Percentiles rank a stretch among this genome's conserved stretches.
These are phyloP conservation scores for rat (Rattus norvegicus) DNA, from an alignment of 2,113 vertebrate species.

Conservation along the genomic window DNA sequence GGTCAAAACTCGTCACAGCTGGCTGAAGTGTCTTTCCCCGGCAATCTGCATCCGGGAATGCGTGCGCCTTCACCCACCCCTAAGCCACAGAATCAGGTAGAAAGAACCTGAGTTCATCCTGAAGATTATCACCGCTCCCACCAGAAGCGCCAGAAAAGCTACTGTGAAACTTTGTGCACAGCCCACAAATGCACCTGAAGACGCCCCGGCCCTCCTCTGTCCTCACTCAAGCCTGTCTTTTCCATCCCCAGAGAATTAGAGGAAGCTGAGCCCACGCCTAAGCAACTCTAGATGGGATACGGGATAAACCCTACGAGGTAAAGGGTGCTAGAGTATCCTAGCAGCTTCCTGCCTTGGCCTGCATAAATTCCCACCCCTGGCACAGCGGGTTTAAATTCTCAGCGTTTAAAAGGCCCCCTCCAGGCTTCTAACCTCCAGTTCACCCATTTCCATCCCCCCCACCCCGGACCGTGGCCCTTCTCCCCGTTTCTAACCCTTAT, in stretches of 20 bases:
- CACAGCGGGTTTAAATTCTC: no score
- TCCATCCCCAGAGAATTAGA: not conserved
- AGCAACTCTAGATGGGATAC: not conserved
- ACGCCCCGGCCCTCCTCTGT: not conserved
- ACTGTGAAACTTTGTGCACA: no score
- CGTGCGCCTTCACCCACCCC: conserved; percentile 59
- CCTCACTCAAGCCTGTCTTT: not conserved
- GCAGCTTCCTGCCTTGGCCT: not conserved
- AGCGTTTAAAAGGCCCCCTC: not conserved
- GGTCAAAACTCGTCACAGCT: not conserved
- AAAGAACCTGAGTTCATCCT: conserved; percentile 57
- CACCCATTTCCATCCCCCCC: not conserved
- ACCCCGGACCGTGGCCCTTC: not conserved
- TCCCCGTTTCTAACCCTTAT: not conserved
- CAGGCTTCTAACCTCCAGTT: not conserved
- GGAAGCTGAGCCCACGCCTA: not conserved
- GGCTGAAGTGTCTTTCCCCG: not conserved
- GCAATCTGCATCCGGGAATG: conserved; percentile 62
- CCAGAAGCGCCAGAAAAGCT: not conserved
- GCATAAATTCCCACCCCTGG: not conserved
- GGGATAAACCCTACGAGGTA: not conserved
- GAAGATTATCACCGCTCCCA: conserved; percentile 38
- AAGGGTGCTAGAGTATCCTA: no score
- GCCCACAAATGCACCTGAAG: not conserved
- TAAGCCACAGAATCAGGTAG: conserved; percentile 53